Base-by-base conservation (phyloP, 2,797 vertebrate species). In the Chanos chanos region DNA sequence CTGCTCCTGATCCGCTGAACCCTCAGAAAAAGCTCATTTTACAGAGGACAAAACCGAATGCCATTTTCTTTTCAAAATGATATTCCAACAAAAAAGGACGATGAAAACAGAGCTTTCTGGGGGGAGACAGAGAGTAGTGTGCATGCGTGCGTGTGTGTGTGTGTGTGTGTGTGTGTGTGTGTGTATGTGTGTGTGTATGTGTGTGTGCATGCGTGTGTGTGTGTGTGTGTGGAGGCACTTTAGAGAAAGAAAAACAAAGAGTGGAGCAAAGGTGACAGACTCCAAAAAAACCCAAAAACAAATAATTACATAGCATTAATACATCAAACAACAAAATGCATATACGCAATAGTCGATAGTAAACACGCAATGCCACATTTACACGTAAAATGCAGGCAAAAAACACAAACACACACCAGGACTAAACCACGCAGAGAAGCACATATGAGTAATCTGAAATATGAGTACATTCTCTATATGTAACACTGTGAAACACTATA, bases 41-140 rank as follows among this genome's bases (percentile, higher is more conserved):
- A 15, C 25, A 41, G 21, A 48, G 24, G 19, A 39, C 13, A 48
- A 39, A 41, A n/a, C 34, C 13, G 24, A 13, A 19, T 28, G 3
- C 7, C 21, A 27, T 50, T 54, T 43, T 57, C 44, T 18, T 37
- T 43, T 45, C 45, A n/a, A 59, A 40, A 33, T 31, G 12, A 49
- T 7, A 54, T 22, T 21, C 21, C 18, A 58, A 16, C 45, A 51
- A 34, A 63, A 64, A 54, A 4, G 10, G 36, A 63, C 1, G 13
- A 33, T 30, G 24, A 55, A 47, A 10, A 7, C 18, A 10, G 16
- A 56, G 43, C 47, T 33, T 24, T 9, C 4, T 48, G 24, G 16
- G 30, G 43, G 31, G 4, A 31, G 18, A 6, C 18, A 31, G 48
- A 61, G 10, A 9, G 22, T n/a, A 22, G 7, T 61, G 28, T 7